phyloP scores from a whole-genome alignment of 2,113 vertebrate species.

The Ancistrus triradiatus region DNA sequence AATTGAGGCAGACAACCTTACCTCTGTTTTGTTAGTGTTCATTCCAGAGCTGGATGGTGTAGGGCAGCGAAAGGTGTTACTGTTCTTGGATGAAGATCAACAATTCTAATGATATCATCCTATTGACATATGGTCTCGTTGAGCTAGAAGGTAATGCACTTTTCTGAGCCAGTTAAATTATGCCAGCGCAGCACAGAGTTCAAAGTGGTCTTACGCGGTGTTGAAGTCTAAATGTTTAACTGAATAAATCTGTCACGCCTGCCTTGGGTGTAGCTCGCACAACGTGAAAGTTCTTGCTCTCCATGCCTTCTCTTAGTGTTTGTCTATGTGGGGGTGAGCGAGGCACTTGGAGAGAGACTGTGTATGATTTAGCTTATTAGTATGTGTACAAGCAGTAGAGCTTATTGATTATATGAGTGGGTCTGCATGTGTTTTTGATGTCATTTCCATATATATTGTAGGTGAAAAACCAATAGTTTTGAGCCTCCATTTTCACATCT shows the following conservation, averaged over 20 bases:
- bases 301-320: conserved; percentile 7
- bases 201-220: conserved; percentile 73
- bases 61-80: conserved; percentile 53
- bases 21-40: conserved; percentile 78
- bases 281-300: conserved; percentile 70
- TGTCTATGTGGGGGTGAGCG: conserved; percentile 34
- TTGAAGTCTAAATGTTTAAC: conserved; percentile 69
- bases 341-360: conserved; percentile 11
- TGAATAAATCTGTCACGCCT: conserved; percentile 74
- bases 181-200: conserved; percentile 62
- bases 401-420: conserved; percentile 17
- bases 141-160: conserved; percentile 70
- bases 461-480: background rate
- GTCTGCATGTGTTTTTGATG: conserved; percentile 13
- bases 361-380: background rate
- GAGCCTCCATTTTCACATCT: background rate
- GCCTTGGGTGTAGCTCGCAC: conserved; percentile 70
- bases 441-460: conserved; percentile 14
- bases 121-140: conserved; percentile 59
- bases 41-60: conserved; percentile 63
- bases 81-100: conserved; percentile 62
- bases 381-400: background rate
- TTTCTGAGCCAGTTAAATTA: conserved; percentile 70
- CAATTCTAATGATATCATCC: conserved; percentile 68
- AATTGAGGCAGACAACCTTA: conserved; percentile 54